Evolutionary conservation across 2,113 vertebrate genomes (phyloP).

Genomic region (Lamprotornis superbus): DNA sequence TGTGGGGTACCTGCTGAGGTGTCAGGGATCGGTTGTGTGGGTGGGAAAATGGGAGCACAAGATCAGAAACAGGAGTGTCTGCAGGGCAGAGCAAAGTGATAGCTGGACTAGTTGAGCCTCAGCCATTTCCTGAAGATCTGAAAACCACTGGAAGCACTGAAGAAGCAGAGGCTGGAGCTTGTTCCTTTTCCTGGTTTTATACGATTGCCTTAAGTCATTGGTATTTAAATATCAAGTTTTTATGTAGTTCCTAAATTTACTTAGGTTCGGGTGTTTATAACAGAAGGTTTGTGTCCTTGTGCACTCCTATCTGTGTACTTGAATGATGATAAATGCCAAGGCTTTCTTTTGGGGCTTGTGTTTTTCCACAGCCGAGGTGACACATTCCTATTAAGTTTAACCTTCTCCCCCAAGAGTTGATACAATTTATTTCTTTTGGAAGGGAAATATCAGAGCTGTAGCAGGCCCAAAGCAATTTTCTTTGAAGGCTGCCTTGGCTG

Average conservation of each 20-base stretch:
- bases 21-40: not conserved
- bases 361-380: conserved; percentile 20
- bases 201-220: not conserved
- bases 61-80: not conserved
- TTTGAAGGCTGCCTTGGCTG: not conserved
- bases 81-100: not conserved
- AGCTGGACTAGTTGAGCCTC: not conserved
- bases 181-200: not conserved
- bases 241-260: not conserved
- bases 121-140: not conserved
- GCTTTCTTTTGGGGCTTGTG: conserved; percentile 11
- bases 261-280: not conserved
- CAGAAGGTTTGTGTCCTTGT: conserved; percentile 31
- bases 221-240: conserved; percentile 34
- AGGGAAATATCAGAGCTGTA: not conserved
- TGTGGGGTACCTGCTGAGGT: not conserved
- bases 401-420: not conserved
- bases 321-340: conserved; percentile 48
- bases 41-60: not conserved
- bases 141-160: not conserved
- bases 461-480: not conserved
- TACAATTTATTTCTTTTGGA: conserved; percentile 34
- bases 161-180: not conserved
- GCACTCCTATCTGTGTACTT: not conserved
- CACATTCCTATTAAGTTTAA: not conserved